Conservation (phyloP, 2,797 vertebrate genomes). For the Oceanodroma leucorhoa region DNA sequence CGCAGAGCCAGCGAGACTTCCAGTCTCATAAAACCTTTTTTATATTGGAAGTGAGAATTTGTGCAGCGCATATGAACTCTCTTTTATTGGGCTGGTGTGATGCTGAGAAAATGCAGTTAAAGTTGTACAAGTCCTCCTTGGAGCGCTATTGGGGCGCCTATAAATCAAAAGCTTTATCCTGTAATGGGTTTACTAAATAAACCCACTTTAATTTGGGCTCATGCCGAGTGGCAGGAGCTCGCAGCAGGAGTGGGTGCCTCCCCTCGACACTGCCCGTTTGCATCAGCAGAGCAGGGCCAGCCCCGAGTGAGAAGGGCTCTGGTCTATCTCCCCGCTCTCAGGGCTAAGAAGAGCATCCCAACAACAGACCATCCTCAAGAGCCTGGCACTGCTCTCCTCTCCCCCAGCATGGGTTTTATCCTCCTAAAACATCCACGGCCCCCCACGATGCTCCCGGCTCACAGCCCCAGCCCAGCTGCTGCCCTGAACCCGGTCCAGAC, state of each 20-base stretch:
- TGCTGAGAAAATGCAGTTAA: slow-evolving; percentile 74
- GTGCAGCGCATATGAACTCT: slow-evolving; percentile 54
- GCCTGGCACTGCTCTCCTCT: background rate
- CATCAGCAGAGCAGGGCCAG: rapidly evolving
- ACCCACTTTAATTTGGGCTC: background rate
- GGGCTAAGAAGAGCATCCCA: background rate
- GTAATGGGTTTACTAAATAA: slow-evolving; percentile 49
- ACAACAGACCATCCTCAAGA: background rate
- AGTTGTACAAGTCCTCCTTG: slow-evolving; percentile 64
- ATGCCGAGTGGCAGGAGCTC: background rate
- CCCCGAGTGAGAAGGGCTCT: background rate
- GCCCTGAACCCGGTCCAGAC: background rate
- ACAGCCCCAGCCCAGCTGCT: background rate
- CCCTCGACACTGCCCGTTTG: rapidly evolving
- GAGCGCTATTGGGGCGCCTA: background rate
- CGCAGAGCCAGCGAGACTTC: slow-evolving; percentile 42
- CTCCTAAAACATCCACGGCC: background rate
- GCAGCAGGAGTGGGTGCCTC: rapidly evolving
- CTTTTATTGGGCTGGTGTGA: slow-evolving; percentile 74
- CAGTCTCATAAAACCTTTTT: slow-evolving; percentile 73
- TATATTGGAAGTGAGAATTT: slow-evolving; percentile 73
- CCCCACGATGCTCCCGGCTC: background rate
- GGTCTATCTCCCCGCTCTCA: rapidly evolving
- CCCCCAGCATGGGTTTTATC: background rate
- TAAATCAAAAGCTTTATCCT: slow-evolving; percentile 60